Evolutionary conservation across 2,888 invertebrate genomes (phyloP), one percentile per base, ranked within the genome.

Genomic region (Drosophila leonis): DNA sequence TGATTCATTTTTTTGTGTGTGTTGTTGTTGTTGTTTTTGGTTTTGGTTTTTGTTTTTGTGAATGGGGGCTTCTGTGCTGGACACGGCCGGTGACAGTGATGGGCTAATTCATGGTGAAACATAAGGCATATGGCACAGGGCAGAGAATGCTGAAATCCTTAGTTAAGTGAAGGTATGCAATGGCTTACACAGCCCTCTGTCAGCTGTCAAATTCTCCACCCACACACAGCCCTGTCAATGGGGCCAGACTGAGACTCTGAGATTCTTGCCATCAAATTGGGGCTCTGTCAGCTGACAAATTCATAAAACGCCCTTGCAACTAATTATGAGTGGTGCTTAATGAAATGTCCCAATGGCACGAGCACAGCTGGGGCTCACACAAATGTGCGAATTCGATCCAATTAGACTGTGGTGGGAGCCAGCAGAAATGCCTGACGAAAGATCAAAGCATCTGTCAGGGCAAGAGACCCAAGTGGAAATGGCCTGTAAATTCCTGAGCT

Each of bases 101-200:
- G 78, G 70, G 84, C 84, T 83, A 83, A 88, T 83, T 83, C 87
- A 70, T 59, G 59, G 65, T 55, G 62, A 52, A 66, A 66, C 73
- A 71, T 61, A 68, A 52, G 27, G 12, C 51, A 57, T 31, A 18
- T 42, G 61, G 39, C 35, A 15, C n/a, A 41, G 44, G 49, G 15
- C n/a, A 46, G 44, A 44, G 13, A 56, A 20, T 15, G 20, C 35
- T 18, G 10, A 31, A 62, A 55, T 61, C 46, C 61, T 35, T 27
- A 33, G 42, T 48, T 52, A 70, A 70, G 62, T 63, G 71, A 71
- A 67, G 66, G 57, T 49, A 33, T n/a, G 37, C 44, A 46, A 18
- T 35, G 49, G 54, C 67, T 63, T 44, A 54, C 41, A 49, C 15
- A 15, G n/a, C 44, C 39, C 18, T 37, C 20, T 42, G 52, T n/a